Evolutionary conservation across 2,113 vertebrate genomes (phyloP).

Genomic region (Apistogramma diplotaenia): DNA sequence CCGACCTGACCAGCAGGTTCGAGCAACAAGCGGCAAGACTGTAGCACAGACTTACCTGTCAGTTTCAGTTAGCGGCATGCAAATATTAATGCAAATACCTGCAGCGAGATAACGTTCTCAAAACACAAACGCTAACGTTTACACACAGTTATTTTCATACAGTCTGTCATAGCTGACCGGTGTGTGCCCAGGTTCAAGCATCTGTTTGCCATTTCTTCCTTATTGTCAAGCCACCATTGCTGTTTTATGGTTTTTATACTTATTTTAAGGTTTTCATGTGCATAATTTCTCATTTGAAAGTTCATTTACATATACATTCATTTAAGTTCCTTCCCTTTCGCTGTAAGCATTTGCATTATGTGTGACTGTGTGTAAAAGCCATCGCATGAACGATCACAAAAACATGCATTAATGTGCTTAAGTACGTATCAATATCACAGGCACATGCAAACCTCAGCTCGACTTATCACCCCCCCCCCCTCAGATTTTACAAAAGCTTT

Average conservation of each 20-base stretch:
- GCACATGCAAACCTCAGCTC: not conserved
- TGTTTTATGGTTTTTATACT: not conserved
- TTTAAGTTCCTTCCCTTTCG: not conserved
- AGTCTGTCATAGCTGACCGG: not conserved
- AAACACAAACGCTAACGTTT: not conserved
- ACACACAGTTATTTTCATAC: not conserved
- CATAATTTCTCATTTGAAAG: not conserved
- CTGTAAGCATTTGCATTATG: not conserved
- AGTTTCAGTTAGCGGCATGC: not conserved
- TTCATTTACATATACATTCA: not conserved
- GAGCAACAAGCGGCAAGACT: not conserved
- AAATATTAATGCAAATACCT: not conserved
- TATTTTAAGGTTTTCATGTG: not conserved
- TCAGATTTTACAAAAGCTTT: not conserved
- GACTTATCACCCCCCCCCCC: not conserved
- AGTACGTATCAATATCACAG: not conserved
- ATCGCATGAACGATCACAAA: not conserved
- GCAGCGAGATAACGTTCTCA: not conserved
- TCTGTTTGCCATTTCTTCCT: not conserved
- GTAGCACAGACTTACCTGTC: no score
- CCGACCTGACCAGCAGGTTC: not conserved
- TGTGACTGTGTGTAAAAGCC: not conserved
- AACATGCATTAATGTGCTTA: not conserved
- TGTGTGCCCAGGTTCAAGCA: not conserved
- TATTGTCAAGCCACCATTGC: not conserved